phyloP scores from a whole-genome alignment of 1,140 invertebrate species.

The Drosophila bipectinata region DNA sequence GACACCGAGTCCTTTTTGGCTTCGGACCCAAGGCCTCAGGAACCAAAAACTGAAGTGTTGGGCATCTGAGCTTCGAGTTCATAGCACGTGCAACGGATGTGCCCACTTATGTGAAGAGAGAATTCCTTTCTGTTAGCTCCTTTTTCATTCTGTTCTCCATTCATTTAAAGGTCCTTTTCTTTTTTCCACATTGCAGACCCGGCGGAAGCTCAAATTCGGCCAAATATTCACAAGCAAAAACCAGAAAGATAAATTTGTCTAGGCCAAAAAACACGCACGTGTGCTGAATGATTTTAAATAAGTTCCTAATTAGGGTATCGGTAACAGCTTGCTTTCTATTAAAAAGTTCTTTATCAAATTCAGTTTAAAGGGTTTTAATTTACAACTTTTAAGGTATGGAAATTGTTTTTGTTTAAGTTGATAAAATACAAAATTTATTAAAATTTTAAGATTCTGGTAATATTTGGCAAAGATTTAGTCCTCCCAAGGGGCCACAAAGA shows the following conservation, averaged over 20 bases:
- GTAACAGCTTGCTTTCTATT: constrained; percentile 29
- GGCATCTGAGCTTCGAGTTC: constrained; percentile 16
- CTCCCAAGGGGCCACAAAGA: no score
- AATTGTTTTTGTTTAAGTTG: no score
- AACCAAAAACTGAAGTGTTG: constrained; percentile 14
- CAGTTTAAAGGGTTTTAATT: not conserved
- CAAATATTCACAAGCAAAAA: constrained; percentile 30
- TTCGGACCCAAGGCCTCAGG: not conserved
- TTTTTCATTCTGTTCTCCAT: constrained; percentile 4
- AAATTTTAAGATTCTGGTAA: no score
- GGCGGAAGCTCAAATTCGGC: constrained; percentile 21
- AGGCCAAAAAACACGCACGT: constrained; percentile 29
- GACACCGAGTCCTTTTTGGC: constrained; percentile 4
- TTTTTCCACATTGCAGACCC: not conserved
- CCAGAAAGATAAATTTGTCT: constrained; percentile 6
- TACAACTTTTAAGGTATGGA: no score
- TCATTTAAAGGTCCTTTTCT: not conserved
- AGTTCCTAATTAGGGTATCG: constrained; percentile 37
- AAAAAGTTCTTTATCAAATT: not conserved
- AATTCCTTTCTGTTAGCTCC: constrained; percentile 12
- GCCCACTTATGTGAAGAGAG: constrained; percentile 38
- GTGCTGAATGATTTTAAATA: constrained; percentile 49
- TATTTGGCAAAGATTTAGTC: no score
- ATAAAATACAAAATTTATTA: no score
- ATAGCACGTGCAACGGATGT: constrained; percentile 52